These are phyloP conservation scores for Anolis carolinensis DNA, from an alignment of 2,113 vertebrate species.

Conservation along the genomic window DNA sequence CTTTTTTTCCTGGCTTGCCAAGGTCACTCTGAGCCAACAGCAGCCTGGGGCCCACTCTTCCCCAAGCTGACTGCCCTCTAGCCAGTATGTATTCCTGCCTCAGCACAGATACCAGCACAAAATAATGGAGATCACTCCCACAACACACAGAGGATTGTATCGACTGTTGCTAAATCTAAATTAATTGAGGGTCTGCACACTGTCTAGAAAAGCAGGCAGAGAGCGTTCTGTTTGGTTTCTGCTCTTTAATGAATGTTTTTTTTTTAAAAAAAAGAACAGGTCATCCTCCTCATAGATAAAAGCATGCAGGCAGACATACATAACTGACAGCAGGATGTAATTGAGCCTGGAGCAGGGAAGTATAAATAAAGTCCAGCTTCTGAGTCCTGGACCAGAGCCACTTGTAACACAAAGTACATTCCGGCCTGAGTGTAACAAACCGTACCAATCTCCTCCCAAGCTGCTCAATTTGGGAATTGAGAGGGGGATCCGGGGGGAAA, in stretches of 20 bases:
- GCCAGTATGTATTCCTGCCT: neutral
- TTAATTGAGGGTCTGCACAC: neutral
- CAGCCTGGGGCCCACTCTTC: neutral
- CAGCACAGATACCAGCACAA: neutral
- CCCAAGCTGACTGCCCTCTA: neutral
- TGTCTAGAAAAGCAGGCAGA: conserved; percentile 9
- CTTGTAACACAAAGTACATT: conserved; percentile 81
- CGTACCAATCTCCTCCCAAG: conserved; percentile 74
- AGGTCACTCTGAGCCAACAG: conserved; percentile 5
- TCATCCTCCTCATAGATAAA: conserved; percentile 34
- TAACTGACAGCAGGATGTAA: conserved; percentile 67
- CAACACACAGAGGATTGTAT: neutral
- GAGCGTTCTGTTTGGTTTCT: neutral
- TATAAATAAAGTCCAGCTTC: conserved; percentile 76
- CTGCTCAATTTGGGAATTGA: conserved; percentile 43
- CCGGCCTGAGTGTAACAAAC: conserved; percentile 77
- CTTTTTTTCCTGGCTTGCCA: neutral
- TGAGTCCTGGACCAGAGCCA: conserved; percentile 75
- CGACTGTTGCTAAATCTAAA: neutral
- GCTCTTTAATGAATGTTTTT: conserved; percentile 5
- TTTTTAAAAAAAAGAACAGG: neutral
- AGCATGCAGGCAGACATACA: conserved; percentile 4
- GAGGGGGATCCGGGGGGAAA: conserved; percentile 39
- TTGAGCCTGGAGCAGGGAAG: conserved; percentile 56
- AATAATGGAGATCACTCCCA: neutral